Conservation (phyloP, 2,888 invertebrate species). For the Anarsia innoxiella region DNA sequence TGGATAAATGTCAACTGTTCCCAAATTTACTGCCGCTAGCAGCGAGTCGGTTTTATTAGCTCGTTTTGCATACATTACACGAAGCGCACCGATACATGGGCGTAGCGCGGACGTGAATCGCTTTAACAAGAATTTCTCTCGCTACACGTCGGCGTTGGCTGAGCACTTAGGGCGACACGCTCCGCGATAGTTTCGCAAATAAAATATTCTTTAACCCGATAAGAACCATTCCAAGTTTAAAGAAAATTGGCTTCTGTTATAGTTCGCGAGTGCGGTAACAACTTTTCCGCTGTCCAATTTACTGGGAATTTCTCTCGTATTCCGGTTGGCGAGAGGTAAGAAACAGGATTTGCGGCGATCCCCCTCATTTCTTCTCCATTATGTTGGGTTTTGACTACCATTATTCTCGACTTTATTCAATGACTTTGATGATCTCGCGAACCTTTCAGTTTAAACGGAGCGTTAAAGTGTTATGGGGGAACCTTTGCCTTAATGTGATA, state of each 20-base stretch:
- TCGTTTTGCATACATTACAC: constrained; percentile 63
- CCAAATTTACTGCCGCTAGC: constrained; percentile 61
- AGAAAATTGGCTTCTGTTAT: constrained; percentile 37
- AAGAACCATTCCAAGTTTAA: constrained; percentile 27
- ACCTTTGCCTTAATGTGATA: constrained; percentile 14
- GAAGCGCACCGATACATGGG: constrained; percentile 42
- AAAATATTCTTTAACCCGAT: constrained; percentile 11
- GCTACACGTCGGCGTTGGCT: constrained; percentile 3
- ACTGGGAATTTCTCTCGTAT: constrained; percentile 35
- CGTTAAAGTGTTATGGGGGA: constrained; percentile 14
- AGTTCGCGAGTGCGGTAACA: constrained; percentile 35
- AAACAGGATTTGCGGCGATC: constrained; percentile 38
- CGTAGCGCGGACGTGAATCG: constrained; percentile 32
- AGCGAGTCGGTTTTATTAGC: constrained; percentile 62
- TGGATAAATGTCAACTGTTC: constrained; percentile 71
- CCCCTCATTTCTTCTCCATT: constrained; percentile 31
- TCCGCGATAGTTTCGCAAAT: constrained; percentile 16
- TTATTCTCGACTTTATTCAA: constrained; percentile 27
- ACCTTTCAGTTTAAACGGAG: constrained; percentile 17
- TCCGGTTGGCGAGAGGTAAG: constrained; percentile 29
- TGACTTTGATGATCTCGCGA: constrained; percentile 24
- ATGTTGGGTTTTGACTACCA: constrained; percentile 29
- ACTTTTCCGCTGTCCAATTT: constrained; percentile 48
- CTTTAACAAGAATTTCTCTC: constrained; percentile 30
- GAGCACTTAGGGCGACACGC: neutral